These are phyloP conservation scores for Eulemur rufifrons DNA, from an alignment of 2,113 vertebrate species.

Conservation along the genomic window DNA sequence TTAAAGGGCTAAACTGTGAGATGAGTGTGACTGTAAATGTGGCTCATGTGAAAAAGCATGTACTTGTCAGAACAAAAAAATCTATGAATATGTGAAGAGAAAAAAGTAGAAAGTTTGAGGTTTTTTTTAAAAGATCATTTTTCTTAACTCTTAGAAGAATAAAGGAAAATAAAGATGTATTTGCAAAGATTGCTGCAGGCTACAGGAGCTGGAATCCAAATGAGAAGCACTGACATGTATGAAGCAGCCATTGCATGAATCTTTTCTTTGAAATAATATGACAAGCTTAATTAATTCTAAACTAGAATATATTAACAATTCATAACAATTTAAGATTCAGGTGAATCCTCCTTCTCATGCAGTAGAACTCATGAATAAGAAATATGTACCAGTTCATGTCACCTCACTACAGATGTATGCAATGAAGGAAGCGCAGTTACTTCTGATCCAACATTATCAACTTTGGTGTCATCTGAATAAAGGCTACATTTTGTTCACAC, in stretches of 20 bases:
- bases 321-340: conserved; percentile 58
- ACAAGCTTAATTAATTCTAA: conserved; percentile 65
- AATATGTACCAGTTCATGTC: neutral
- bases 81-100: neutral
- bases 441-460: neutral
- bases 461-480: conserved; percentile 28
- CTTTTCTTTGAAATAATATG: conserved; percentile 62
- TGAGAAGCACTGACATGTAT: conserved; percentile 6
- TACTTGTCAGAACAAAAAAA: neutral
- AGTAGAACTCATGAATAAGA: conserved; percentile 60
- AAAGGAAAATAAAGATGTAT: neutral
- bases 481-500: conserved; percentile 46
- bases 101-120: neutral
- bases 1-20: neutral
- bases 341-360: neutral
- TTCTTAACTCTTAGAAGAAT: conserved; percentile 36
- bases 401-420: conserved; percentile 14
- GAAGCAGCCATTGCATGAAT: conserved; percentile 11
- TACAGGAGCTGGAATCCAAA: conserved; percentile 40
- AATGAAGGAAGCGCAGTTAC: conserved; percentile 11
- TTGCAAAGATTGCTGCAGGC: conserved; percentile 40
- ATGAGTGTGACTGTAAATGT: rapidly evolving
- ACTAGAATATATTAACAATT: conserved; percentile 43
- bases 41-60: neutral
- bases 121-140: conserved; percentile 49